Evolutionary conservation across 2,888 invertebrate genomes (phyloP).

Genomic region (Hirtodrosophila confusa): DNA sequence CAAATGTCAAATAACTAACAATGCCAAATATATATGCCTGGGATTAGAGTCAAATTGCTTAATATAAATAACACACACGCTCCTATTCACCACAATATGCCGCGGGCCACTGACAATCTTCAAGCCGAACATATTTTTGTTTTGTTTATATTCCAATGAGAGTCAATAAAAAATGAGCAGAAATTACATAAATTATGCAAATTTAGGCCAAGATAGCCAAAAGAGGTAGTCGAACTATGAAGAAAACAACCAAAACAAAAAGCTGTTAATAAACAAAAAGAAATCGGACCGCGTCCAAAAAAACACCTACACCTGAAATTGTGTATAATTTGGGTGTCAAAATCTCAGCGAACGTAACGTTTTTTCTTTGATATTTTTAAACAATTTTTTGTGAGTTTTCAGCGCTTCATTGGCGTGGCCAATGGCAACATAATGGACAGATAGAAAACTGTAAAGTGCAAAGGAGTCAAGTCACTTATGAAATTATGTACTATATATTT

Average conservation of each 20-base stretch:
- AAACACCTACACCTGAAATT: constrained; percentile 53
- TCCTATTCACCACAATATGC: constrained; percentile 16
- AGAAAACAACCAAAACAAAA: constrained; percentile 38
- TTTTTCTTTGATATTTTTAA: constrained; percentile 1
- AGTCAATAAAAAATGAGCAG: constrained; percentile 44
- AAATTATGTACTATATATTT: constrained; percentile 23
- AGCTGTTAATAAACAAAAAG: constrained; percentile 43
- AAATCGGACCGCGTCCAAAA: constrained; percentile 44
- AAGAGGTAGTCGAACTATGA: constrained; percentile 53
- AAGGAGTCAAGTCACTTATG: constrained; percentile 50
- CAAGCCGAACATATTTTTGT: constrained; percentile 13
- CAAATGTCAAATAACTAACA: constrained; percentile 12
- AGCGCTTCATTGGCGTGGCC: constrained; percentile 15
- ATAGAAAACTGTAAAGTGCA: constrained; percentile 29
- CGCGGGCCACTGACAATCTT: constrained; percentile 13
- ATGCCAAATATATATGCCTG: constrained; percentile 13
- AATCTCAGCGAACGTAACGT: constrained; percentile 36
- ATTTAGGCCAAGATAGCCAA: constrained; percentile 62
- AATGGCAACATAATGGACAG: constrained; percentile 30
- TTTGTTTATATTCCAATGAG: constrained; percentile 29
- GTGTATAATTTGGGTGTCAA: constrained; percentile 30
- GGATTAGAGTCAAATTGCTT: constrained; percentile 8
- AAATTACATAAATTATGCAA: constrained; percentile 72
- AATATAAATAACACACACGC: constrained; percentile 2
- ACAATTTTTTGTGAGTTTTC: constrained; percentile 12